Conservation (phyloP, 2,113 vertebrate genomes). For the Crocuta crocuta region DNA sequence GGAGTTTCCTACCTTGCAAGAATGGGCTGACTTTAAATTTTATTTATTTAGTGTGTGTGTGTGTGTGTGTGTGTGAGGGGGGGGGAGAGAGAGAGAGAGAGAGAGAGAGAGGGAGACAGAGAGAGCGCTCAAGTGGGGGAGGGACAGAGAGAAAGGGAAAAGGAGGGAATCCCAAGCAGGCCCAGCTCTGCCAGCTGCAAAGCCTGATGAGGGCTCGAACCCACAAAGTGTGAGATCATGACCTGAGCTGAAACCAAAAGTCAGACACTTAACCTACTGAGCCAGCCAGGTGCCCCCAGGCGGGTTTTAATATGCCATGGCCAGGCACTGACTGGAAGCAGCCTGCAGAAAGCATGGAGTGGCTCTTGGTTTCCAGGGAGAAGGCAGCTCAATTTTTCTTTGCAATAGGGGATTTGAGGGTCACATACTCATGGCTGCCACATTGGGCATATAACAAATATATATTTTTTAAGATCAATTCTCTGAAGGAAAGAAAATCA, state of each 20-base stretch:
- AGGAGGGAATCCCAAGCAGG: too few species aligned
- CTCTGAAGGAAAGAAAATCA: not conserved
- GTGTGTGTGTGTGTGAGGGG: too few species aligned
- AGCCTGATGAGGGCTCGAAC: too few species aligned
- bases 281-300: not conserved
- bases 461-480: not conserved
- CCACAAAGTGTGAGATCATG: too few species aligned
- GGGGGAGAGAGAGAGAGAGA: too few species aligned
- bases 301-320: not conserved
- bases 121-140: too few species aligned
- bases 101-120: rapidly evolving
- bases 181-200: too few species aligned
- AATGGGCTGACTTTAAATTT: not conserved
- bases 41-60: too few species aligned
- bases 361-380: not conserved
- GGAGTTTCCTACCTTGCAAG: not conserved
- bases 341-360: not conserved
- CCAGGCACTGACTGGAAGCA: not conserved
- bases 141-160: too few species aligned
- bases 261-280: too few species aligned
- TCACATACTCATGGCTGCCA: not conserved
- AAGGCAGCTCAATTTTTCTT: not conserved
- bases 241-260: too few species aligned
- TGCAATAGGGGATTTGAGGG: not conserved
- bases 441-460: not conserved